phyloP scores from a whole-genome alignment of 2,113 vertebrate species.

The Anhinga anhinga region DNA sequence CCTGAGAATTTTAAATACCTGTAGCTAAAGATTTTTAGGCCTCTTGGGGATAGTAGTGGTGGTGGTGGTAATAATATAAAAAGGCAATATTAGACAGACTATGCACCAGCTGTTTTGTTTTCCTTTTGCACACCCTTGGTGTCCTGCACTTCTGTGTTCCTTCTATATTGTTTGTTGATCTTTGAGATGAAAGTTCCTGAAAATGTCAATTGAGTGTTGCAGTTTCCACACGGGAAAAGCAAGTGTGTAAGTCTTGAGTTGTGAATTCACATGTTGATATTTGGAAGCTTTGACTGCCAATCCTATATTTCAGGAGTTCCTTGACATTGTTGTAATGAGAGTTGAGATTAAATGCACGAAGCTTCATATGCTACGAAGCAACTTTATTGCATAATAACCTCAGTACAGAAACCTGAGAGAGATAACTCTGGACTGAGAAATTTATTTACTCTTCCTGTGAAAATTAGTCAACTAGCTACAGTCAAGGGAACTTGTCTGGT shows the following conservation, averaged over 20 bases:
- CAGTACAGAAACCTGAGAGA: not conserved
- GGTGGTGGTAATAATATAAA: rapidly evolving
- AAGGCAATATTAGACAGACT: not conserved
- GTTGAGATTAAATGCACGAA: not conserved
- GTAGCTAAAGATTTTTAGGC: not conserved
- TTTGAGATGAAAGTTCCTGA: not conserved
- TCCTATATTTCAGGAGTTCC: not conserved
- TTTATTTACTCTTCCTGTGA: not conserved
- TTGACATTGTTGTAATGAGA: not conserved
- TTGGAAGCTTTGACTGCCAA: not conserved
- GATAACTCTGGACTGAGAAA: not conserved
- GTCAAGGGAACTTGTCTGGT: not conserved
- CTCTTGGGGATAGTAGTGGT: too few relatives aligned
- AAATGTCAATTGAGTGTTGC: not conserved
- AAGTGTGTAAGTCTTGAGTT: not conserved
- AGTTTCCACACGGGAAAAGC: not conserved
- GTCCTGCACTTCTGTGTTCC: not conserved
- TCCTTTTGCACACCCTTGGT: not conserved
- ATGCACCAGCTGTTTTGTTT: not conserved
- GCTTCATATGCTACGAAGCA: not conserved
- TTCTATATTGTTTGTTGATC: not conserved
- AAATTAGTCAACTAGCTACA: not conserved
- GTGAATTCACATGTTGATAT: not conserved
- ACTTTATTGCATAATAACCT: not conserved
- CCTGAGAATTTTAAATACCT: not conserved